These are phyloP conservation scores for Dendrocincla tyrannina DNA, from an alignment of 2,797 vertebrate species.

Conservation along the genomic window DNA sequence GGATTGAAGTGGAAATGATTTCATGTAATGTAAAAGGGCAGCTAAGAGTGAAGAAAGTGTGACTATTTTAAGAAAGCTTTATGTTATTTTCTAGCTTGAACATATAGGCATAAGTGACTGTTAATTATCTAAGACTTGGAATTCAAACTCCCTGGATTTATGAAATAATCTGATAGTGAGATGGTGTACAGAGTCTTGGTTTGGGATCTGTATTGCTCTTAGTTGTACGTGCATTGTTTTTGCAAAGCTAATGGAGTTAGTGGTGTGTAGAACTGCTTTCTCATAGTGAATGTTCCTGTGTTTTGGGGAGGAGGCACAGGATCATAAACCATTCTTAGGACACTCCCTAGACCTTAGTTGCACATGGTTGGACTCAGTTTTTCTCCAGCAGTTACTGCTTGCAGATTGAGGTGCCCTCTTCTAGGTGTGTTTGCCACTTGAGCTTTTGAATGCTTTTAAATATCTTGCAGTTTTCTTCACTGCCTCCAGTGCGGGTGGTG, in stretches of 20 bases:
- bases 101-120: not conserved
- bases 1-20: not conserved
- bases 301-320: not conserved
- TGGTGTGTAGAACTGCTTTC: not conserved
- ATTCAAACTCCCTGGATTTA: not conserved
- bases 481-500: constrained; percentile 95
- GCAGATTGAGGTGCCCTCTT: not conserved
- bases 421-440: not conserved
- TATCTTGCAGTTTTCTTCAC: constrained; percentile 88
- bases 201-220: not conserved
- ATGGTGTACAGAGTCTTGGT: not conserved
- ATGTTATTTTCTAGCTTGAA: not conserved
- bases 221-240: not conserved
- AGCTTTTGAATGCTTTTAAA: constrained; percentile 32
- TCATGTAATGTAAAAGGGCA: not conserved
- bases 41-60: not conserved
- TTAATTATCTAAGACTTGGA: not conserved
- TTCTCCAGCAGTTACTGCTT: not conserved
- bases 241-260: not conserved
- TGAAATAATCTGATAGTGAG: not conserved
- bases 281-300: not conserved
- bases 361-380: not conserved
- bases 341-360: rapidly evolving
- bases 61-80: not conserved
- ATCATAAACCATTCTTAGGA: not conserved